These are phyloP conservation scores for Diacarnus erythraeanus DNA, from an alignment of 37 sponge, comb jelly and placozoan species.

Conservation along the genomic window DNA sequence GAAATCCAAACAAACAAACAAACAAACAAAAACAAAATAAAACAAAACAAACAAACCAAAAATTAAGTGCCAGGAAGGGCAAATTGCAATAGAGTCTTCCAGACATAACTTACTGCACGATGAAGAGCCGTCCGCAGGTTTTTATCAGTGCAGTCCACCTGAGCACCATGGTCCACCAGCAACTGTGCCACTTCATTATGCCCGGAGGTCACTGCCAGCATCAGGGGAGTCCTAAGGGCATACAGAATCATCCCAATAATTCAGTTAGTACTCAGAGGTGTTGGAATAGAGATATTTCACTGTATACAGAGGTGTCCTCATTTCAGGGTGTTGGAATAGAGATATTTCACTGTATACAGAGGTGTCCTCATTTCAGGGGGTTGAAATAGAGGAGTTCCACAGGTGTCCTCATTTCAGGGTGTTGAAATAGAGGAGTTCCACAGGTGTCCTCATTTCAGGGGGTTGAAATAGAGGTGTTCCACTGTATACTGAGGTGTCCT, in stretches of 20 bases:
- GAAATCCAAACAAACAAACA: too few species aligned
- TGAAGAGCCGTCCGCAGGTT: slow-evolving; percentile 77
- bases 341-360: not conserved
- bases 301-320: not conserved
- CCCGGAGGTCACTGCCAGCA: slow-evolving; percentile 84
- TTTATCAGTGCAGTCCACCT: slow-evolving; percentile 69
- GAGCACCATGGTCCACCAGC: slow-evolving; percentile 69
- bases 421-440: not conserved
- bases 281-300: not conserved
- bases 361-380: not conserved
- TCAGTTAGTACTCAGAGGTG: not conserved
- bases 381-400: not conserved
- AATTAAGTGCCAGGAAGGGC: too few species aligned
- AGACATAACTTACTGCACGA: slow-evolving; percentile 64
- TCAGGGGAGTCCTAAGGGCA: slow-evolving; percentile 75
- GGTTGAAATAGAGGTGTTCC: not conserved
- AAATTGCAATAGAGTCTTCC: too few species aligned
- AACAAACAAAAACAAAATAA: too few species aligned
- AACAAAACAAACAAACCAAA: too few species aligned
- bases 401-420: not conserved
- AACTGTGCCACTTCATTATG: slow-evolving; percentile 63
- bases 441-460: not conserved
- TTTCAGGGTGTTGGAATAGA: not conserved
- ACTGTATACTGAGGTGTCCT: not conserved
- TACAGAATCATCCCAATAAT: not conserved